These are phyloP conservation scores for Menidia beryllina DNA, from an alignment of 2,113 vertebrate species.

Conservation along the genomic window DNA sequence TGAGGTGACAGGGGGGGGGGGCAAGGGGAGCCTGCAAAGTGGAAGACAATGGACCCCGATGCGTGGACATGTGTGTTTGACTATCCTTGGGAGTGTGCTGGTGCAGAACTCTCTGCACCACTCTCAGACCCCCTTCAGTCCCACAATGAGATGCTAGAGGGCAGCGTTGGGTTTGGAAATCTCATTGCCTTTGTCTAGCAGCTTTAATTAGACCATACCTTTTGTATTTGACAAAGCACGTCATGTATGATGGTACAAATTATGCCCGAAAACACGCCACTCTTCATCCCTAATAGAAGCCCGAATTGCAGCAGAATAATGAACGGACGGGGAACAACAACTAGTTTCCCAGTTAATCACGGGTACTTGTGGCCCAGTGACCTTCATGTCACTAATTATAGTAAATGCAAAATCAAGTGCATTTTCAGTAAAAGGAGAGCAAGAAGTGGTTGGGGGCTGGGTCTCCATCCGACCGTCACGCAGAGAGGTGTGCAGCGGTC, in stretches of 20 bases:
- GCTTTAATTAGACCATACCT: constrained; percentile 30
- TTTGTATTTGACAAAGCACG: constrained; percentile 44
- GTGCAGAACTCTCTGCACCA: constrained; percentile 37
- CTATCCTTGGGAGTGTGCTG: constrained; percentile 38
- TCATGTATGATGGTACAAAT: constrained; percentile 41
- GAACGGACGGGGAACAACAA: constrained; percentile 80
- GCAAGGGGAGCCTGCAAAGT: constrained; percentile 37
- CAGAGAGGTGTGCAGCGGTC: background rate
- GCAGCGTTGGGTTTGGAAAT: constrained; percentile 35
- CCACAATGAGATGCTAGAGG: constrained; percentile 44
- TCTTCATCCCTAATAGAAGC: constrained; percentile 43
- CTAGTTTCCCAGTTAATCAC: constrained; percentile 85
- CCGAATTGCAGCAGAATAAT: constrained; percentile 65
- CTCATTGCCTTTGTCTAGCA: constrained; percentile 30
- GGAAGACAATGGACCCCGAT: constrained; percentile 58
- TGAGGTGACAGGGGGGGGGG: constrained; percentile 44
- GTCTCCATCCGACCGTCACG: constrained; percentile 49
- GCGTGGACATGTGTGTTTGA: constrained; percentile 16
- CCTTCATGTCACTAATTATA: constrained; percentile 90
- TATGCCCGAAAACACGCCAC: constrained; percentile 39
- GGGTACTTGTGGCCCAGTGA: constrained; percentile 88
- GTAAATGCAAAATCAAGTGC: constrained; percentile 91
- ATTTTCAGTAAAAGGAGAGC: constrained; percentile 82
- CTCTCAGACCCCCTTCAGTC: constrained; percentile 39
- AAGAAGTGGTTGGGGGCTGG: constrained; percentile 37